phyloP scores from a whole-genome alignment of 2,888 invertebrate species.

The Apamea sordens region DNA sequence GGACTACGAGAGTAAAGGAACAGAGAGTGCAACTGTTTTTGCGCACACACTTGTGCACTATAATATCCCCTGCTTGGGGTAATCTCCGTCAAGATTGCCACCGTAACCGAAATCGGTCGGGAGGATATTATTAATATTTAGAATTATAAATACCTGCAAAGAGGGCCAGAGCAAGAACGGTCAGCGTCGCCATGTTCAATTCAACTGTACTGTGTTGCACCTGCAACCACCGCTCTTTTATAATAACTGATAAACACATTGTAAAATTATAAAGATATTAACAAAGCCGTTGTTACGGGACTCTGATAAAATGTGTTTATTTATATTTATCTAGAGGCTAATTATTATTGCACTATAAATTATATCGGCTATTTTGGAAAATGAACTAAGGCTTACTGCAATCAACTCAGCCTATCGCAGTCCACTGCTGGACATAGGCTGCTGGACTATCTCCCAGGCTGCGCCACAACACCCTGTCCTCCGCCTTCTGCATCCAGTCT shows the following conservation, averaged over 20 bases:
- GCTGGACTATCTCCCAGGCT: background rate
- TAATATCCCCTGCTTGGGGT: no score
- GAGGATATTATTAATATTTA: background rate
- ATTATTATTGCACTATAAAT: conserved; percentile 23
- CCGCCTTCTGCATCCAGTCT: background rate
- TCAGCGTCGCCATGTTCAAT: conserved; percentile 38
- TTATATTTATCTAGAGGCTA: conserved; percentile 1
- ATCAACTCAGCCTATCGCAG: background rate
- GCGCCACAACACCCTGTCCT: background rate
- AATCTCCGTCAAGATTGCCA: no score
- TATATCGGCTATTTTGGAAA: background rate
- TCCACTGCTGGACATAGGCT: background rate
- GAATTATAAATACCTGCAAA: conserved; percentile 52
- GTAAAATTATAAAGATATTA: conserved; percentile 51
- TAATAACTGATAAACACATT: conserved; percentile 24
- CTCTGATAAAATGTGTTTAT: conserved; percentile 1
- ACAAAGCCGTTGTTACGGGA: conserved; percentile 3
- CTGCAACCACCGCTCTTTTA: background rate
- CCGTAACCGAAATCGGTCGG: no score
- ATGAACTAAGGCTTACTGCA: background rate
- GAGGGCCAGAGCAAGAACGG: conserved; percentile 29
- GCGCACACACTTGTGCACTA: no score
- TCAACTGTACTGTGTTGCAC: conserved; percentile 33
- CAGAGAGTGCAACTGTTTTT: no score
- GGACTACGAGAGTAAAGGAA: no score